Base-by-base conservation (phyloP, 2,113 vertebrate genomes). In the Macheiramphus alcinus region DNA sequence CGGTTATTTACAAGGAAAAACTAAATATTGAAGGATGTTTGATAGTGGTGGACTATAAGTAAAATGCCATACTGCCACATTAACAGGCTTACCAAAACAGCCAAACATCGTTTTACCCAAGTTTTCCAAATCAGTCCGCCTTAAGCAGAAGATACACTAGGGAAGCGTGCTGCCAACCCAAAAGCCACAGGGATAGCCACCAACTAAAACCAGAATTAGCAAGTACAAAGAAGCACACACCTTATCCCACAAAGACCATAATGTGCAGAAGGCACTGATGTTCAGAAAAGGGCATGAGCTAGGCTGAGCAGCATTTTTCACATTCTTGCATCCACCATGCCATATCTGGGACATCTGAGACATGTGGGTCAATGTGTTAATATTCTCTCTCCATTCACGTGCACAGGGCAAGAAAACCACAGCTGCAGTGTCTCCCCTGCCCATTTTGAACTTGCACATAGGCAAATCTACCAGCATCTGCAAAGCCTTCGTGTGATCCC, bases 341-440 rank as follows among this genome's bases (percentile, higher is more conserved):
- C 4, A 0, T 29, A 45, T 42, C 22, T 71, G 62, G 45, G 50
- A 55, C 10, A 34, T 29, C 62, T 14, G 38, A 20, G 62, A 59
- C 13, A 29, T 2, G 3, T 22, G 26, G 26, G 50, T 71, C 31
- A 32, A 59, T 40, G 43, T 76, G 18, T 52, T 58, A 43, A 36
- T 34, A 56, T 5, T 52, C 6, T 67, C 15, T 67, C 34, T 70
- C 42, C 12, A 17, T 40, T 32, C 2, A 3, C 0, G 0, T 16
- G 38, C 45, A 36, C 23, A 63, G 38, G 62, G 13, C 38, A 63
- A 50, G 21, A 36, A 75, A 80, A 74, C 31, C 14, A 58, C 19
- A 63, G 38, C 27, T 53, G 22, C 27, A 53, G 16, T 8, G 23
- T 18, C 18, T 58, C 36, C 38, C 3, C 22, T 63, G 38, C 27